Base-by-base conservation (phyloP, 2,888 invertebrate genomes). In the Esperia sulphurella region DNA sequence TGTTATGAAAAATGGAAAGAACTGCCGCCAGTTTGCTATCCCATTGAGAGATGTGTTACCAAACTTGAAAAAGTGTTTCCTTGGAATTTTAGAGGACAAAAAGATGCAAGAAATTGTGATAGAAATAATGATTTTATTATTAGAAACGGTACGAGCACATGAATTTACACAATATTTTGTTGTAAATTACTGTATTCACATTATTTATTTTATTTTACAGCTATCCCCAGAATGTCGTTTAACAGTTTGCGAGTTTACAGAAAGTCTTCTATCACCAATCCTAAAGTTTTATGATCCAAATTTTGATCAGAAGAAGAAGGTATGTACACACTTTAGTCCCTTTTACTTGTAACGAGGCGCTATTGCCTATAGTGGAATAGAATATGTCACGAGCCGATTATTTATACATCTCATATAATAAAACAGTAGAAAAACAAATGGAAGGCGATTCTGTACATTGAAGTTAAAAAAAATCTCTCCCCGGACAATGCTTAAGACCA, bases 161-260 rank as follows among this genome's bases (percentile, higher is more conserved):
- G 14, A 39, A 33, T 33, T 3, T 33, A 33, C 8, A 33, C 7
- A 33, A 33, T 33, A 33, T 10, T 33, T 10, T 10, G 7, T 33
- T 8, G 7, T 33, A 10, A 33, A 10, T 21, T 21, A 5, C 5
- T 21, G 21, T 21, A 21, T 21, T 21, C n/a, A 21, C 21, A 21
- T 21, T 21, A 21, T 21, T 21, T 21, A 3, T 3, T 21, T 21
- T 21, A 21, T 52, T 63, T 79, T 63, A 35, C 76, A 92, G 89
- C 70, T 92, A 13, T 89, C 86, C 30, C 69, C 79, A 8, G 92
- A 92, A 60, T 80, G 83, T 50, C 84, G 91, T 13, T 65, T 85
- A 43, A 73, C 83, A 3, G 67, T 92, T 51, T 92, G 92, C 58
- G 79, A 83, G 54, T 92, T 92, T 59, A 80, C 84, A 12, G 92